Conservation (phyloP, 30 jellyfish, hydroid and myxozoan species). For the Cassiopea andromeda region DNA sequence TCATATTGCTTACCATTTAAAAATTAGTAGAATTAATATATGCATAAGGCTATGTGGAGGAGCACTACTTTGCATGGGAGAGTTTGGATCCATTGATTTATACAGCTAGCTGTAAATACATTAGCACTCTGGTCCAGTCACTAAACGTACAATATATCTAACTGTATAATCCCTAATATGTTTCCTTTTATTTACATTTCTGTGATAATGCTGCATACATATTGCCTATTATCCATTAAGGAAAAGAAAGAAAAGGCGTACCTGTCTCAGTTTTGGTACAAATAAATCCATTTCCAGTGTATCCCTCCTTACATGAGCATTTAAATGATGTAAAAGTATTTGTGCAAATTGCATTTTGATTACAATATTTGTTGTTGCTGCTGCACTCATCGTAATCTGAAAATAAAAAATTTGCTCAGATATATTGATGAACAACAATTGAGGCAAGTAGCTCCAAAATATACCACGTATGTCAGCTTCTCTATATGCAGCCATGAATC, state of each 20-base stretch:
- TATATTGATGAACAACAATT: neutral
- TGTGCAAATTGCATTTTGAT: conserved; percentile 8
- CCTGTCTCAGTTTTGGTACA: conserved; percentile 18
- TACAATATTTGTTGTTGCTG: neutral
- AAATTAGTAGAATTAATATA: no score
- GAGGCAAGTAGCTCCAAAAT: no score
- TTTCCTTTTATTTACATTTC: neutral
- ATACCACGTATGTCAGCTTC: no score
- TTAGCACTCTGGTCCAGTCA: no score
- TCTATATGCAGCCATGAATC: no score
- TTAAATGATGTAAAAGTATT: neutral
- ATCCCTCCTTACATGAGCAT: conserved; percentile 24
- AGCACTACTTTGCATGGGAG: no score
- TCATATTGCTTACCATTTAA: no score
- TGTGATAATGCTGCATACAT: neutral
- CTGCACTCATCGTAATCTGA: conserved; percentile 27
- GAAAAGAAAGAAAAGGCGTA: neutral
- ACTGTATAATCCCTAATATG: no score
- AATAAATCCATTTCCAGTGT: conserved; percentile 36
- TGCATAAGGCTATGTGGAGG: no score
- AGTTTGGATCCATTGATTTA: no score
- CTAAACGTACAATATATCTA: no score
- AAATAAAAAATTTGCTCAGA: neutral
- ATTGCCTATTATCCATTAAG: neutral
- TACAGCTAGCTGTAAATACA: no score